These are phyloP conservation scores for Carapus acus DNA, from an alignment of 2,797 vertebrate species.

Conservation along the genomic window DNA sequence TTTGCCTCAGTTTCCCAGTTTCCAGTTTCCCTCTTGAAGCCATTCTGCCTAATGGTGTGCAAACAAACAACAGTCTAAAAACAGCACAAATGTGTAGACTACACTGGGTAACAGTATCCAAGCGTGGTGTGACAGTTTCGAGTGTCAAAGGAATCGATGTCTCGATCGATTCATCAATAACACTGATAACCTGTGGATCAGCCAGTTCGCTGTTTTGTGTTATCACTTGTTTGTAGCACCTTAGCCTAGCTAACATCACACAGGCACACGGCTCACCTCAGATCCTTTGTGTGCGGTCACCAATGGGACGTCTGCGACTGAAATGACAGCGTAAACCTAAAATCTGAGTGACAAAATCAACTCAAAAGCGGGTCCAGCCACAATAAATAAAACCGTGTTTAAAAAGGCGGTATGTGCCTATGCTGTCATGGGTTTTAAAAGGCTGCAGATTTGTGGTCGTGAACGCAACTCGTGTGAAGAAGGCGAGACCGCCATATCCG, in stretches of 20 bases:
- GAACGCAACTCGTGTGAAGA: conserved; percentile 41
- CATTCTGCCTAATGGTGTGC: conserved; percentile 67
- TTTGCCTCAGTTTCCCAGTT: conserved; percentile 91
- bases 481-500: conserved; percentile 41
- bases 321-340: neutral
- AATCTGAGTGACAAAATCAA: neutral
- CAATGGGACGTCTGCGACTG: neutral
- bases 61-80: neutral
- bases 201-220: neutral
- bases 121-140: too few relatives aligned
- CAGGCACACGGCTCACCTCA: conserved; percentile 42
- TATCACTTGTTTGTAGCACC: conserved; percentile 25
- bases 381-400: neutral
- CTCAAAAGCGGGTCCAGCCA: fast-evolving
- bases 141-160: too few relatives aligned
- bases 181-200: neutral
- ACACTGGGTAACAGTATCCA: fast-evolving
- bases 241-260: conserved; percentile 34
- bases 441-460: conserved; percentile 26
- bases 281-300: conserved; percentile 26
- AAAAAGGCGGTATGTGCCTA: neutral
- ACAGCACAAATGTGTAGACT: neutral
- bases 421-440: neutral
- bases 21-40: conserved; percentile 93
- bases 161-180: neutral